Evolutionary conservation across 2,888 invertebrate genomes (phyloP), one percentile per base, ranked within the genome.

Genomic region (Ichneumoninae sp.): DNA sequence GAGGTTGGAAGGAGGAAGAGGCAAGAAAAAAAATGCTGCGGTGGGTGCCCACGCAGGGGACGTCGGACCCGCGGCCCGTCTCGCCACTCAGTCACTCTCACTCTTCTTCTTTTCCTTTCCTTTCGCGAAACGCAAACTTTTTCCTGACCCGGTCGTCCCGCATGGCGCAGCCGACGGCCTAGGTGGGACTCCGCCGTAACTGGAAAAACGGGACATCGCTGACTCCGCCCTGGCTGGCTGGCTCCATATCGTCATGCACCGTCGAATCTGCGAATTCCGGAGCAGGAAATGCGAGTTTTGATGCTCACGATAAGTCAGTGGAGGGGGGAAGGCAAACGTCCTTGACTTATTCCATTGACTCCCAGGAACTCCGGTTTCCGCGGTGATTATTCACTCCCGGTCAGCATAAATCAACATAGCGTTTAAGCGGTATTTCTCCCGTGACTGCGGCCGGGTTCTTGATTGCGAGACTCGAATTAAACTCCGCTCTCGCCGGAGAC

Each of bases 81-180:
- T 54, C 80, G 78, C 68, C 71, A 75, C 80, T 79, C 69, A 69
- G 47, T 57, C 77, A 57, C 66, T 70, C 47, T 7, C 30, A 65
- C 69, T 36, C 70, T 68, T 44, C 52, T 44, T 70, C 60, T 40
- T 68, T 47, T 68, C 65, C 68, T 44, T 72, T 44, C 68, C 57
- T 71, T 30, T 78, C 57, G 78, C 77, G 79, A 78, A 83, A 79
- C 70, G 74, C 77, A 72, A 85, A 85, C 72, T 82, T 77, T 78
- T 68, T 65, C 72, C 71, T 54, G 74, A 54, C 52, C 40, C 19
- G 13, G 47, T 47, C 47, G 16, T 33, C 36, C 19, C 65, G 65
- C 75, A 62, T 47, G 30, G 13, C 47, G 74, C 19, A 47, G 44
- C 52, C 75, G 33, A 19, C 33, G 36, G 44, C 57, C 22, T 76